Conservation (phyloP, 1,140 invertebrate species). For the Trachymyrmex septentrionalis region DNA sequence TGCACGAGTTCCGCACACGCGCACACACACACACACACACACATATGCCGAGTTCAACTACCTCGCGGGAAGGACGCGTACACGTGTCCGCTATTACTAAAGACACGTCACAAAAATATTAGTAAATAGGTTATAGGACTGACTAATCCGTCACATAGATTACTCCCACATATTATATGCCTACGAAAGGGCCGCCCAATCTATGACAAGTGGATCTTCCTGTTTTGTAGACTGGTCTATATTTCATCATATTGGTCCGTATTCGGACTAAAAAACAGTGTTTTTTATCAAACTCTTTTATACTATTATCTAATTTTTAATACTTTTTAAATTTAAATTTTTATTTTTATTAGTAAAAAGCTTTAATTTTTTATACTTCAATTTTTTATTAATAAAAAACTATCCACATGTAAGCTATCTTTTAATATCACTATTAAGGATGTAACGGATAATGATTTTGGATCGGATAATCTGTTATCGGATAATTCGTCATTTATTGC, state of each 20-base stretch:
- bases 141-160: conserved; percentile 15
- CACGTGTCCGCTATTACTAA: conserved; percentile 57
- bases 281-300: conserved; percentile 11
- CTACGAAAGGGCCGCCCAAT: conserved; percentile 78
- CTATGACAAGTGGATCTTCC: conserved; percentile 83
- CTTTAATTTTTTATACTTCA: background rate
- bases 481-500: no score
- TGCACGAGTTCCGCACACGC: no score
- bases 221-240: conserved; percentile 74
- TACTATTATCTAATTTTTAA: background rate
- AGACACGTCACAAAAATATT: conserved; percentile 47
- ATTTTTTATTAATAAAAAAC: no score
- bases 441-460: no score
- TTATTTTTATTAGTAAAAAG: no score
- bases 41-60: conserved; percentile 28
- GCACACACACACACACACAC: no score
- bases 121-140: conserved; percentile 58
- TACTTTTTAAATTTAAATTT: background rate
- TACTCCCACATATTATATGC: conserved; percentile 46
- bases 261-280: conserved; percentile 46
- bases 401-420: no score
- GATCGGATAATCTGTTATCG: no score
- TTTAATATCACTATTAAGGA: no score
- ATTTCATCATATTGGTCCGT: conserved; percentile 3
- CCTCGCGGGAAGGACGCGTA: conserved; percentile 35